Conservation (phyloP, 2,113 vertebrate species). For the Parotia lawesii region DNA sequence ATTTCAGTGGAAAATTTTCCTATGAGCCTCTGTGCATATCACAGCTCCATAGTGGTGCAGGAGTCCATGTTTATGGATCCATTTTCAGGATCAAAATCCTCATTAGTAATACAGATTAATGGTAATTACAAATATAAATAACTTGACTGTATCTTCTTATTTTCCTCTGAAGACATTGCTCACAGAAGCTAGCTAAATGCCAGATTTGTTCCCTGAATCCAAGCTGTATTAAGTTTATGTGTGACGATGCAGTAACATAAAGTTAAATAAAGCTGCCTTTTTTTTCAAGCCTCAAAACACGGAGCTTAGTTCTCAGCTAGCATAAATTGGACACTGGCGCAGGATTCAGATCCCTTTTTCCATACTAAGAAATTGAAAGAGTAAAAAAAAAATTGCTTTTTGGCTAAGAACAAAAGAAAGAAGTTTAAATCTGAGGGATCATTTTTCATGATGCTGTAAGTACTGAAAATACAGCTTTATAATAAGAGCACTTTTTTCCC, state of each 20-base stretch:
- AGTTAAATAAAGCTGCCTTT: conserved; percentile 43
- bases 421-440: conserved; percentile 2
- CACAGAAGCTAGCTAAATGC: conserved; percentile 41
- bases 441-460: conserved; percentile 8
- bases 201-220: conserved; percentile 41
- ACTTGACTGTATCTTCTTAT: conserved; percentile 50
- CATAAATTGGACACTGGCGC: not conserved
- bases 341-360: conserved; percentile 31
- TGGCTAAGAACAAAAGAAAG: conserved; percentile 31
- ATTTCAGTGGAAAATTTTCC: conserved; percentile 51
- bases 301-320: not conserved
- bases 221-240: conserved; percentile 50
- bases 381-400: not conserved
- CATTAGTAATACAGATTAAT: conserved; percentile 66
- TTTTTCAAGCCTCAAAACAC: conserved; percentile 16
- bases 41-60: not conserved
- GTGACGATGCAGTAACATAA: conserved; percentile 18
- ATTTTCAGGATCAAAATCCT: conserved; percentile 61
- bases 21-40: conserved; percentile 46
- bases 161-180: conserved; percentile 53
- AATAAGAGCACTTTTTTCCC: not conserved
- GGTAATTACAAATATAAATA: conserved; percentile 62
- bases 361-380: not conserved
- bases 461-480: not conserved
- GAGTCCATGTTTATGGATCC: conserved; percentile 58